Evolutionary conservation across 2,113 vertebrate genomes (phyloP), one percentile per base, ranked within the genome.

Genomic region (Monopterus albus): DNA sequence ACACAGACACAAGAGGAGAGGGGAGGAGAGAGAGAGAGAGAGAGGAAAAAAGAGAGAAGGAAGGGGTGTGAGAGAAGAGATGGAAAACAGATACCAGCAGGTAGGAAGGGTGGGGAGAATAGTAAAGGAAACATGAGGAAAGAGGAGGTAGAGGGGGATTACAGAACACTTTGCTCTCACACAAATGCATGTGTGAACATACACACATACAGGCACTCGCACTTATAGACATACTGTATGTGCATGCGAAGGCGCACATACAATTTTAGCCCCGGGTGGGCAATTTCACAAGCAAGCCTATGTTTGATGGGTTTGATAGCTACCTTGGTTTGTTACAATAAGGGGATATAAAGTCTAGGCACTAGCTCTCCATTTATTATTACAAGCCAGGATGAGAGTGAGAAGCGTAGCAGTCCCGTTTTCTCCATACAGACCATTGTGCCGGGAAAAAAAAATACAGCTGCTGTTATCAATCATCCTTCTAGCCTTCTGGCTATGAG

Each of bases 221-320:
- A 89, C 91, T 93, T 90, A 89, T 91, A 93, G 88, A 91, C 63
- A 46, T 74, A 78, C 69, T 65, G 52, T 75, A 78, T 52, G 91
- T 93, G 91, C 94, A 93, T 93, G 93, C 91, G 92, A 83, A 73
- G 68, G 79, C 77, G 75, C 74, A 81, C 76, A 73, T 92, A 92
- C 93, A 93, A 91, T 94, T 93, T 93, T 88, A 94, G 93, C 94
- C 95, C 94, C 94, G 95, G 95, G 96, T 95, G 94, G 94, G 95
- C 94, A 92, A 95, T 94, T 96, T 94, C 93, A 94, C 95, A 95
- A 95, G 95, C 95, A 95, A 95, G 94, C 95, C 95, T 93, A 92
- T 93, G 94, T 92, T 94, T 94, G 95, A 95, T 93, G 94, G 94
- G 92, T 92, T 95, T 94, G 94, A 95, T 93, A 94, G 95, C 95